Percentiles rank a stretch among this genome's conserved stretches.
Evolutionary conservation across 2,888 invertebrate genomes (phyloP).

Genomic region (Apocheima hispidaria): DNA sequence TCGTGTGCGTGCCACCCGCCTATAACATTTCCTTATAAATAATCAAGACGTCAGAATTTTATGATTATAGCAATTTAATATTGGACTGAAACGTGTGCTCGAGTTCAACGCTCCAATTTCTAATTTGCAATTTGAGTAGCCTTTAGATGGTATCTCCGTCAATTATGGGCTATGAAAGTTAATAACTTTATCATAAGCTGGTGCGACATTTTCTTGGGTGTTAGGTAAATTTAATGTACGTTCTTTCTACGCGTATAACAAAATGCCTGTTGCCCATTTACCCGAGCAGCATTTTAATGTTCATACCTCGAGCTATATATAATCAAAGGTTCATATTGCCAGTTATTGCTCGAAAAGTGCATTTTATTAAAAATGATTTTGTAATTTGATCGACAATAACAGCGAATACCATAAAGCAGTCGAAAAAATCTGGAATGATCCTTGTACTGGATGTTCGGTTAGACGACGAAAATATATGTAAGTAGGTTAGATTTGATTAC

Average conservation of each 20-base stretch:
- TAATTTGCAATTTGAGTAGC: constrained; percentile 68
- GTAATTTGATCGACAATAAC: no score
- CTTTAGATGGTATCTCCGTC: constrained; percentile 79
- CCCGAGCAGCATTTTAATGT: no score
- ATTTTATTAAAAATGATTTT: no score
- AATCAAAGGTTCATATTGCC: no score
- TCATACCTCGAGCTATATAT: no score
- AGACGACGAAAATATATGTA: no score
- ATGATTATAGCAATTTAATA: constrained; percentile 32
- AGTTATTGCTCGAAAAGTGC: no score
- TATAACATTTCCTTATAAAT: constrained; percentile 32
- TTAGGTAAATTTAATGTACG: constrained; percentile 55
- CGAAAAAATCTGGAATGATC: no score
- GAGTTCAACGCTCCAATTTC: constrained; percentile 28
- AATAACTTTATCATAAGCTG: constrained; percentile 83
- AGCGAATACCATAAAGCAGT: no score
- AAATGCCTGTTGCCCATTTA: no score
- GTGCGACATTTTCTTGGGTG: constrained; percentile 76
- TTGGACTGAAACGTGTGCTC: constrained; percentile 23
- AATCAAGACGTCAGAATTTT: constrained; percentile 25
- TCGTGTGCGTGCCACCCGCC: constrained; percentile 27
- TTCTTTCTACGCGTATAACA: constrained; percentile 48
- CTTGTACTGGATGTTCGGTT: no score
- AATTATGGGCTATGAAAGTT: constrained; percentile 83
- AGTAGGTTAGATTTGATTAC: no score